Base-by-base conservation (phyloP, 2,797 vertebrate genomes). In the Cirrhinus mrigala region DNA sequence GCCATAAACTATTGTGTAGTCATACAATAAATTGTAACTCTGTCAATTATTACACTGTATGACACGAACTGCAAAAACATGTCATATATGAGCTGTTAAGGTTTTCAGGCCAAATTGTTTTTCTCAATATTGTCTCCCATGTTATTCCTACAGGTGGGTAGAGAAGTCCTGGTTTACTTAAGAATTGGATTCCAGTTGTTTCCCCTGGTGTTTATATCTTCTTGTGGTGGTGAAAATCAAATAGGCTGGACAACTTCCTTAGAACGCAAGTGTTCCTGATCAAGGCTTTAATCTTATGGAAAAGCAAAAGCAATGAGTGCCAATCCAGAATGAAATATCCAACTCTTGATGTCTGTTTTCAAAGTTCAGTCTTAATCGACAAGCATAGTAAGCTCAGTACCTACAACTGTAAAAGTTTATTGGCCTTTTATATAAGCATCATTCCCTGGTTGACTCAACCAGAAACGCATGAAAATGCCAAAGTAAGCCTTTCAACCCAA, bases 1-100 rank as follows among this genome's bases (percentile, higher is more conserved):
- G 95, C 95, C 95, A 96, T 96, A 16, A 74, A 40, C 87, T 78
- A 86, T 24, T 58, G 66, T 16, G 14, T 4, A 37, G 83, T 20
- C 14, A 85, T 24, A 50, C 37, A 79, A 48, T 79, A 74, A 46
- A 73, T 29, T 27, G 52, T 79, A 56, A 56, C 69, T 44, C 22
- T 69, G 29, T 83, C 74, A 44, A 52, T 82, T 48, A 62, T 62
- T 60, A 58, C 15, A 56, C 20, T 69, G 15, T 58, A 77, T 24
- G 64, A 71, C 2, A 77, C 11, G 8, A 60, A 78, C 27, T 27
- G 22, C 15, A 52, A 85, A 85, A 79, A 20, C 83, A 85, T 84
- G 10, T 46, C 44, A 62, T 24, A 70, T 5, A 71, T 56, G 46
- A 40, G 18, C 2, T 27, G 24, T 16, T 1, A 29, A 79, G 29